phyloP scores from a whole-genome alignment of 1,140 invertebrate genomes.

The Caenorhabditis briggsae region DNA sequence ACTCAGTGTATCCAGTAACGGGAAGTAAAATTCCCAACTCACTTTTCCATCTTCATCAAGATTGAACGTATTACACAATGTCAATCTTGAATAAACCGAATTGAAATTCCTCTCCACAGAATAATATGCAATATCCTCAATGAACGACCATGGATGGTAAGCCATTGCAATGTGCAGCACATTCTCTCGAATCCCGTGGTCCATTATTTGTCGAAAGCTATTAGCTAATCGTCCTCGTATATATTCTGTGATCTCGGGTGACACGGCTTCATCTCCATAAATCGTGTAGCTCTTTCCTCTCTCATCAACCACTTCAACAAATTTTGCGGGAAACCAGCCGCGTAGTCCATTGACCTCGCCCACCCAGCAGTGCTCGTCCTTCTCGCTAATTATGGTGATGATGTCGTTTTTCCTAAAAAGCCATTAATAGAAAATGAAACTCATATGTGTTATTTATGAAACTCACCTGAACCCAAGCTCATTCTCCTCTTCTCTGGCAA shows the following conservation, averaged over 20 bases:
- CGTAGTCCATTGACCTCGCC: constrained; percentile 96
- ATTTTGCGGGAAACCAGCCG: constrained; percentile 95
- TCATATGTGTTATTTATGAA: not conserved
- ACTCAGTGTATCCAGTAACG: no score
- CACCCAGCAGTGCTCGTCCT: constrained; percentile 99
- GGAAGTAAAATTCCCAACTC: not conserved
- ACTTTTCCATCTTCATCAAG: constrained; percentile 97
- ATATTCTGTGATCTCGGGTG: constrained; percentile 91
- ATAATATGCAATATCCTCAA: constrained; percentile 86
- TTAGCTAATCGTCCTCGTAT: constrained; percentile 91
- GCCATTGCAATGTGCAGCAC: constrained; percentile 83
- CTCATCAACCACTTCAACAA: constrained; percentile 87
- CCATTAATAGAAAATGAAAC: not conserved
- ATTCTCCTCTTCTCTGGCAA: constrained; percentile 97
- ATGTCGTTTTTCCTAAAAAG: constrained; percentile 73
- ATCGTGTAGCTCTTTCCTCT: constrained; percentile 92
- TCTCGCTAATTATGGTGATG: constrained; percentile 88
- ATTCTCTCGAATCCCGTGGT: constrained; percentile 93
- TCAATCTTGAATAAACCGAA: constrained; percentile 94
- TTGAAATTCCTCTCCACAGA: constrained; percentile 98
- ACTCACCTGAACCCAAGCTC: constrained; percentile 92
- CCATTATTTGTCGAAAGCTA: constrained; percentile 91
- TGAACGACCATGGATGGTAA: constrained; percentile 98
- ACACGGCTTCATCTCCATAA: constrained; percentile 96
- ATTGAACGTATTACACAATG: constrained; percentile 95